Evolutionary conservation across 2,888 invertebrate species (phyloP), one percentile per base, ranked within the genome.

Genomic region (Melieria crassipennis): DNA sequence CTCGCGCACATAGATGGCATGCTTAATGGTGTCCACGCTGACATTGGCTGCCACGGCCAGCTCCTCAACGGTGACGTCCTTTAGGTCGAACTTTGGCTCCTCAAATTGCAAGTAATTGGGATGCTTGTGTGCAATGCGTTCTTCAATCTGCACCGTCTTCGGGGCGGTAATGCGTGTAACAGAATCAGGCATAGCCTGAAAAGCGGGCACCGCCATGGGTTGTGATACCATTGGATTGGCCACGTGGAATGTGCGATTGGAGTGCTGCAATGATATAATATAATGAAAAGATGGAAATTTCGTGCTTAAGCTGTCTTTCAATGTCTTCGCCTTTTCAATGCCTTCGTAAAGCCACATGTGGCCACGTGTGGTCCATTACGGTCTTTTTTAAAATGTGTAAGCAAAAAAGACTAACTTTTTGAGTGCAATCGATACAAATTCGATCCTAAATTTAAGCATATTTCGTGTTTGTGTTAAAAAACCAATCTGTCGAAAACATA

Each of bases 11-110:
- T 91, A 88, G 67, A 94, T 91, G 0, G 94, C 94, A 9, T 93
- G 91, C 80, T 94, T 92, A 4, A 94, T 89, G 7, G 93, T 92
- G 72, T 93, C 93, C 82, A 93, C 91, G 0, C 93, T 93, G 42
- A 94, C 91, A 81, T 95, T 95, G 13, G 93, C 93, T 5, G 92
- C 92, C 71, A 91, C 90, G 0, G 93, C 89, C 52, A 90, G 83
- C 62, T 89, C 88, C 73, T 90, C 85, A 0, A 86, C 82, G 2
- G 89, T 89, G n/a, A 84, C 84, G 65, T 85, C 84, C 52, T 80
- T 82, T 56, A 84, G 73, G 72, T 84, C 84, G 64, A 84, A 85
- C 71, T 80, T 84, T 4, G 85, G 85, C 72, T 84, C 84, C 67
- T 84, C 84, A 62, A 84, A 84, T 72, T 84, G 84, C 73, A 85